Evolutionary conservation across 2,797 vertebrate genomes (phyloP).

Genomic region (Erpetoichthys calabaricus): DNA sequence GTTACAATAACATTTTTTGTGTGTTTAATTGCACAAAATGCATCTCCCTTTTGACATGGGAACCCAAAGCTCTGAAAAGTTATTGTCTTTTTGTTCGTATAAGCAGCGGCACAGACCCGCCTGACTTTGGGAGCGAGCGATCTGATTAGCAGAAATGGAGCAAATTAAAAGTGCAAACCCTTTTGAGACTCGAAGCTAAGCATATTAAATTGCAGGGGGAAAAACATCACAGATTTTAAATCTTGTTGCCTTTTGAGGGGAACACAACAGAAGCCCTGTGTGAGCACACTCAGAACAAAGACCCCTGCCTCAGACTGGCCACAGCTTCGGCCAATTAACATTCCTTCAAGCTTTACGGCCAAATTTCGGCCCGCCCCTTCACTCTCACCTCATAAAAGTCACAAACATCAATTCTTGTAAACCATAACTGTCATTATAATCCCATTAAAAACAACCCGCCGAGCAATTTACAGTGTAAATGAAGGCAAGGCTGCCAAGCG

Average conservation of each 20-base stretch:
- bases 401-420: constrained; percentile 52
- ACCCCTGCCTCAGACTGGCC: constrained; percentile 20
- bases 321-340: constrained; percentile 64
- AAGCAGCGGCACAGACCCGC: constrained; percentile 14
- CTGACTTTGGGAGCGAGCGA: background rate
- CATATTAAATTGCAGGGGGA: constrained; percentile 9
- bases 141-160: constrained; percentile 3
- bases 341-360: constrained; percentile 52
- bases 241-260: constrained; percentile 41
- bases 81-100: too few species aligned
- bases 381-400: constrained; percentile 66
- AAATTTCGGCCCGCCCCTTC: constrained; percentile 38
- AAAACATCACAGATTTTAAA: constrained; percentile 51
- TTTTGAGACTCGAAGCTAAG: constrained; percentile 2
- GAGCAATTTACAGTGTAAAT: constrained; percentile 38
- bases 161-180: constrained; percentile 9
- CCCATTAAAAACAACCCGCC: constrained; percentile 52
- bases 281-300: constrained; percentile 45
- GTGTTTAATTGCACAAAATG: too few species aligned
- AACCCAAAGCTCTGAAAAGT: too few species aligned
- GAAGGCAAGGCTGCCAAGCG: constrained; percentile 20
- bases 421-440: constrained; percentile 59
- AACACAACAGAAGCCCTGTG: constrained; percentile 46
- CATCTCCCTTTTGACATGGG: too few species aligned
- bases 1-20: too few species aligned